Base-by-base conservation (phyloP, 2,113 vertebrate species). In the Grammomys dolichurus region DNA sequence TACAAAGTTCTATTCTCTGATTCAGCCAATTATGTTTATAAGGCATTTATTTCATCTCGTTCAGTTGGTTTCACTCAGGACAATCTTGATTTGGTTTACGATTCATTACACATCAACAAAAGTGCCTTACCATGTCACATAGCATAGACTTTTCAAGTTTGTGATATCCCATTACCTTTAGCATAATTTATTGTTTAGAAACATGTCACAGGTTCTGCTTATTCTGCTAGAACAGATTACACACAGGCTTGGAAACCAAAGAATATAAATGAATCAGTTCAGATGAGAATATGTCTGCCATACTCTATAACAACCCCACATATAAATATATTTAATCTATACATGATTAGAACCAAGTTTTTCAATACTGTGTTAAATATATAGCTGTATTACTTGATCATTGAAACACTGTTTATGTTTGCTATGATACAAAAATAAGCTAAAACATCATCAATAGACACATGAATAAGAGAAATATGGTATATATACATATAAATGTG, bases 301-400 rank as follows among this genome's bases (percentile, higher is more conserved):
- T 10, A 84, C 17, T 43, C 67, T 51, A 80, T 94, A 20, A 19
- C 7, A 85, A 75, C 2, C 56, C 63, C 10, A 75, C 19, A 78
- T 90, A 90, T 36, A 96, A 54, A 78, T 31, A 73, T 1, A 70
- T 90, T 91, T n/a, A n/a, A 14, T 70, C 69, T 86, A 80, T 22
- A 19, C 80, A 86, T 94, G 17, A 80, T 70, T 88, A 92, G 81
- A 93, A 93, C 43, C 56, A 63, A 12, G 28, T 26, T 2, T 67
- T 67, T 77, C 16, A 77, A n/a, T 16, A 7, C 0, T 28, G 28
- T 73, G 28, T 28, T 78, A 69, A 86, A 46, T 4, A 86, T 28
- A n/a, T 91, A 13, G 20, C 22, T 70, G 17, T 7, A n/a, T 76
- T 85, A 22, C 7, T 56, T 69, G 20, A 48, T 78, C 16, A 91